Base-by-base conservation (phyloP, 2,797 vertebrate species). In the Gymnothorax javanicus region DNA sequence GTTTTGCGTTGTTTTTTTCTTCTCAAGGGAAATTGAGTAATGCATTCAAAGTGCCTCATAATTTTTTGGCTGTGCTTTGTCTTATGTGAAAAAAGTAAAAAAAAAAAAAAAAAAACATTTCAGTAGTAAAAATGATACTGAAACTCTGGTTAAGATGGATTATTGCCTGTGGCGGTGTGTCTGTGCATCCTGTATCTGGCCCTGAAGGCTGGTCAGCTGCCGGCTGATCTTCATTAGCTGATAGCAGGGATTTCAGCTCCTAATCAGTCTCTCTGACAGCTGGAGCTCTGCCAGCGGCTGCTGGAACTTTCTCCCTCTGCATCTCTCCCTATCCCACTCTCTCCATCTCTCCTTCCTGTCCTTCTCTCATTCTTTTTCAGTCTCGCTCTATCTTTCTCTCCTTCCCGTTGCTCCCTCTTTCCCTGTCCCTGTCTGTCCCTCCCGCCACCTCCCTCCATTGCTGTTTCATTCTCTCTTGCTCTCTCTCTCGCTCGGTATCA, bases 221-320 rank as follows among this genome's bases (percentile, higher is more conserved):
- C 27, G 81, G 11, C 57, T 20, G 25, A 83, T 89, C 90, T 93
- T 95, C 89, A 85, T 92, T 92, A 95, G 94, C 93, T 86, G 92
- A 89, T 92, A 91, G 93, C 87, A 91, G 91, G 91, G 89, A 93
- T 95, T 96, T 94, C 94, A 91, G 94, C 93, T 91, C 92, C 92
- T 95, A 94, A 90, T 94, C 93, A 94, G 94, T 95, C 94, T 93
- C 92, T 90, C 91, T 89, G 93, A 91, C 90, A 88, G 92, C 93
- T 97, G 96, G 95, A 94, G 86, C 91, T 0, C 84, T 89, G 95
- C 96, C 97, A 94, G 83, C 82, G 88, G 89, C 82, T 85, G 84
- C 90, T 92, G 89, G 88, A 87, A 4, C 90, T 83, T n/a, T n/a
- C 81, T 83, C 54, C 81, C 12, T 59, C 57, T 82, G 25, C 52